Percentiles rank a stretch among this genome's conserved stretches.
phyloP scores from a whole-genome alignment of 2,113 vertebrate species.

The Laterallus jamaicensis region DNA sequence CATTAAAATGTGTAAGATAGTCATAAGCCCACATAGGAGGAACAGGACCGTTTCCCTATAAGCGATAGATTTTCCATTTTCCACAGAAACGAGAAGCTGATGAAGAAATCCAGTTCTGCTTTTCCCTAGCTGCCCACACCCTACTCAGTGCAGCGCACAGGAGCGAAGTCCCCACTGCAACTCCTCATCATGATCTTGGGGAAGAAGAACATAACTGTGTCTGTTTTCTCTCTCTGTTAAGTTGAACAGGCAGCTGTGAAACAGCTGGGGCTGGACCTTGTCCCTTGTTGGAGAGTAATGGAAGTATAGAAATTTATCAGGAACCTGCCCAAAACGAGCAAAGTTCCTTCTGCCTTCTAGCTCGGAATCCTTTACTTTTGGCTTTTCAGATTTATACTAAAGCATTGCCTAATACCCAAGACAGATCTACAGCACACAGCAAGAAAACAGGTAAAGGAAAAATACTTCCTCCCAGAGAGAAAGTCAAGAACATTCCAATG shows the following conservation, averaged over 20 bases:
- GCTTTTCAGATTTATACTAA: not conserved
- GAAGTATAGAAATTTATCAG: not conserved
- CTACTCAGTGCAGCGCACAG: not conserved
- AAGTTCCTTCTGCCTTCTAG: not conserved
- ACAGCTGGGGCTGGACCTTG: not conserved
- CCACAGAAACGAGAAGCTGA: not conserved
- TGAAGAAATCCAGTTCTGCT: not conserved
- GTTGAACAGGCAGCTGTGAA: not conserved
- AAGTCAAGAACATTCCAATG: not conserved
- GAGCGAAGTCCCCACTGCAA: not conserved
- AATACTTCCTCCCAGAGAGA: not conserved
- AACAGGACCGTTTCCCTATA: not conserved
- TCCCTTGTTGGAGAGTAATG: not conserved
- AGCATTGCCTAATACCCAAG: not conserved
- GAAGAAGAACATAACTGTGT: not conserved
- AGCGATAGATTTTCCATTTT: not conserved
- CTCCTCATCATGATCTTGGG: not conserved
- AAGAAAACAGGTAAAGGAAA: not conserved
- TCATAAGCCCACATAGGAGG: not conserved
- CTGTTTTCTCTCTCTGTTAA: not conserved
- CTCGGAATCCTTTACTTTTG: not conserved
- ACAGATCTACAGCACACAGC: not conserved
- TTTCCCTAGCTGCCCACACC: not conserved
- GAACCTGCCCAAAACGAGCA: not conserved
- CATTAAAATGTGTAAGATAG: not conserved